phyloP scores from a whole-genome alignment of 2,797 vertebrate genomes.

The Chlorospingus semifuscus region DNA sequence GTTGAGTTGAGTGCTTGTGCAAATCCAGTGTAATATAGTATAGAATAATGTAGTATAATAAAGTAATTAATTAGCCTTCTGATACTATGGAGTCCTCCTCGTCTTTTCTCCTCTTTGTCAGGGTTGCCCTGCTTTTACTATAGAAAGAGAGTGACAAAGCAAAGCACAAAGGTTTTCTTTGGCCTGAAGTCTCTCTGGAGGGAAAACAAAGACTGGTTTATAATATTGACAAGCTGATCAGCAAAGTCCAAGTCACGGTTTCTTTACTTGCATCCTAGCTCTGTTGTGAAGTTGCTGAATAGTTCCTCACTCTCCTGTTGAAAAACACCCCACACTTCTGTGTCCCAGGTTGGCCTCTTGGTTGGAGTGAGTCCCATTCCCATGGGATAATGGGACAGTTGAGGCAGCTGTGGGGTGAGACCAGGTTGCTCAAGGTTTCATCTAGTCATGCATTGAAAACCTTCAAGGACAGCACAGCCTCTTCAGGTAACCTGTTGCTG shows the following conservation, averaged over 20 bases:
- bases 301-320: not conserved
- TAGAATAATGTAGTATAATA: too few species aligned
- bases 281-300: not conserved
- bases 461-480: not conserved
- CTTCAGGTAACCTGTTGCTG: not conserved
- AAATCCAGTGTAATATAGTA: too few species aligned
- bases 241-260: not conserved
- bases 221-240: not conserved
- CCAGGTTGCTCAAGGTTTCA: not conserved
- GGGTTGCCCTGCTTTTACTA: too few species aligned
- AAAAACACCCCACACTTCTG: fast-evolving
- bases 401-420: not conserved
- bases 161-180: not conserved
- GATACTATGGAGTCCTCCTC: too few species aligned
- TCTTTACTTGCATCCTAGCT: not conserved
- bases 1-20: too few species aligned
- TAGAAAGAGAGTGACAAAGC: not conserved
- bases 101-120: too few species aligned
- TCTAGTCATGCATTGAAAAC: not conserved
- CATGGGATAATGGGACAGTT: not conserved
- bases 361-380: not conserved
- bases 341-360: not conserved
- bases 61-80: too few species aligned
- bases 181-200: not conserved
- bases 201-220: not conserved